Conservation (phyloP, 2,113 vertebrate genomes). For the Butorides virescens region DNA sequence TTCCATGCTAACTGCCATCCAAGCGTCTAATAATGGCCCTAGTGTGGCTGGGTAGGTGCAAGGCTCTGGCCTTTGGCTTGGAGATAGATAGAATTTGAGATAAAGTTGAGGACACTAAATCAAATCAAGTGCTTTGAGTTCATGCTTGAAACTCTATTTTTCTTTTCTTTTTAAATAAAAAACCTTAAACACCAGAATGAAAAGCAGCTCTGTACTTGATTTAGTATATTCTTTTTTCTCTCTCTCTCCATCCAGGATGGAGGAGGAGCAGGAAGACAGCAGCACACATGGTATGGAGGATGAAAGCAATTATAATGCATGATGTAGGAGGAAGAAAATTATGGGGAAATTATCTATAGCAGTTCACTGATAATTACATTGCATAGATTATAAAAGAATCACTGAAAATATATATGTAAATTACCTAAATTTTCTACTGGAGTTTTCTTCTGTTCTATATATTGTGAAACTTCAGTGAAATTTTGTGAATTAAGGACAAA, state of each 20-base stretch:
- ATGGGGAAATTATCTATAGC: slow-evolving; percentile 44
- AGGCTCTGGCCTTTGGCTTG: not conserved
- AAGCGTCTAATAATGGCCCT: not conserved
- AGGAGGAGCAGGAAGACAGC: slow-evolving; percentile 27
- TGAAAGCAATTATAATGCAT: slow-evolving; percentile 27
- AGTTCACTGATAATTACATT: slow-evolving; percentile 25
- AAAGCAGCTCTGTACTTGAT: not conserved
- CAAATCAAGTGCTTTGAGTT: not conserved
- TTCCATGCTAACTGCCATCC: not conserved
- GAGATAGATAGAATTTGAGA: not conserved
- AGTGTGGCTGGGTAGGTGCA: no score
- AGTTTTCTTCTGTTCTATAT: not conserved
- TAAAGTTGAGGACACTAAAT: not conserved
- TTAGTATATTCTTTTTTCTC: slow-evolving; percentile 40
- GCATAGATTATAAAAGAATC: slow-evolving; percentile 30
- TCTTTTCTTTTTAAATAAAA: not conserved
- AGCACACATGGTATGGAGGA: not conserved
- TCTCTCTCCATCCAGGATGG: not conserved
- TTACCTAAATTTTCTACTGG: not conserved
- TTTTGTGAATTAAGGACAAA: slow-evolving; percentile 12
- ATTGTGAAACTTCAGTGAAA: not conserved
- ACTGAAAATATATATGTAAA: slow-evolving; percentile 38
- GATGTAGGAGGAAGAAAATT: slow-evolving; percentile 60
- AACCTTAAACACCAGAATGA: not conserved
- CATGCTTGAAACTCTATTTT: not conserved